Percentiles rank a stretch among this genome's conserved stretches.
These are phyloP conservation scores for Agonopterix subpropinquella DNA, from an alignment of 2,888 invertebrate species.

Conservation along the genomic window DNA sequence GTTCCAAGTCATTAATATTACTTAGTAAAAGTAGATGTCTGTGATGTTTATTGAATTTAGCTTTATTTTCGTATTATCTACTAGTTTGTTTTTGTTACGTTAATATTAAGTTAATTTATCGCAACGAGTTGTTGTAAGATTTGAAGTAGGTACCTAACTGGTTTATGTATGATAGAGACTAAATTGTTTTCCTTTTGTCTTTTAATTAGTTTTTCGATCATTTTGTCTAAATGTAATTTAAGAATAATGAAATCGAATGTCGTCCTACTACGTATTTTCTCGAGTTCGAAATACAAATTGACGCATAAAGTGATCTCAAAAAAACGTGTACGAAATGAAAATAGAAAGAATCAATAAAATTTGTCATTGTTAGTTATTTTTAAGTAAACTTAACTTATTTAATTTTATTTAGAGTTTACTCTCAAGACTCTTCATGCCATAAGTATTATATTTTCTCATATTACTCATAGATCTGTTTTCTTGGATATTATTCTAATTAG, in stretches of 20 bases:
- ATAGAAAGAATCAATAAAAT: no score
- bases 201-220: no score
- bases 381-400: no score
- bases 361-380: no score
- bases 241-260: not conserved
- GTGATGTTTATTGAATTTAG: slow-evolving; percentile 59
- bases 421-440: no score
- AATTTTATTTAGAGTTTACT: no score
- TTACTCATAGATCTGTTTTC: not conserved
- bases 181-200: no score
- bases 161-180: no score
- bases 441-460: not conserved
- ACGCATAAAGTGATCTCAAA: no score
- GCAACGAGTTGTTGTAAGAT: slow-evolving; percentile 19
- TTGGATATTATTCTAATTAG: slow-evolving; percentile 16
- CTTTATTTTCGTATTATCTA: slow-evolving; percentile 37
- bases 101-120: slow-evolving; percentile 13
- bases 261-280: not conserved
- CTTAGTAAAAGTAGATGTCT: slow-evolving; percentile 58
- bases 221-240: no score
- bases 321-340: no score
- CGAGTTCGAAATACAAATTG: not conserved
- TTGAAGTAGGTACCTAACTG: slow-evolving; percentile 15
- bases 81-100: slow-evolving; percentile 18
- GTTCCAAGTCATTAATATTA: slow-evolving; percentile 49